Base-by-base conservation (phyloP, 2,888 invertebrate genomes). In the Anticlea derivata region DNA sequence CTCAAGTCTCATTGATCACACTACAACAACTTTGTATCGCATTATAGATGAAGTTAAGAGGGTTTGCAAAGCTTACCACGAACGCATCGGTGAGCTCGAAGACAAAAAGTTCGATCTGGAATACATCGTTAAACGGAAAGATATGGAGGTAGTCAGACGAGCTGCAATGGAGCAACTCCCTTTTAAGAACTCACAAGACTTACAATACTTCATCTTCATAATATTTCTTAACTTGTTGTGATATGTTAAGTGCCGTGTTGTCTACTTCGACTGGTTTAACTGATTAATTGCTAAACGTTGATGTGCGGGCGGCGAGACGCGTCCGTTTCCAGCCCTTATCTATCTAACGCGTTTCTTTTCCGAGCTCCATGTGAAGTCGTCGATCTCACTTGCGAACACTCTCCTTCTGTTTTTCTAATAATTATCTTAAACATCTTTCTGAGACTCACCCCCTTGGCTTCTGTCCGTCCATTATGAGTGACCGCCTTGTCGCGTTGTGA, bases 101-200 rank as follows among this genome's bases (percentile, higher is more conserved):
- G 96, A 96, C 80, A 93, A 95, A 89, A 99, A 99, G 93, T 99
- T 96, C 93, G 99, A 99, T 94, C 94, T 99, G 94, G 99, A 99
- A 94, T 96, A 96, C 93, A 93, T 96, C 92, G 98, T 99, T 92
- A 96, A 97, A 93, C 96, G 96, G 94, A 99, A 99, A 96, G 99
- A 99, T 92, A 95, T 95, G 92, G 98, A 99, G 97, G 98, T 99
- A 96, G 94, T 93, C 85, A 81, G 74, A 78, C 68, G 70, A 77
- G 80, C 80, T 73, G 73, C 75, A 58, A 60, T 73, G 64, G 67
- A 73, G 69, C 73, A 74, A 78, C 77, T 79, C 76, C 71, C 78
- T 77, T 78, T 84, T 75, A 80, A 70, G 70, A 80, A 86, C 87
- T 90, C 68, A 86, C 86, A 82, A 78, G 77, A 76, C 69, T 60